Conservation (phyloP, 2,113 vertebrate species). For the zebrafish (Danio rerio) region GRCz12tu NC_133176.1:37869501-37870000, state of each 20-base stretch:
- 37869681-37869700: not conserved
- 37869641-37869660: slow-evolving; percentile 6
- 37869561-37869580: slow-evolving; percentile 42
- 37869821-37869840: not conserved
- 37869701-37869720: not conserved
- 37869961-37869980: too few relatives aligned
- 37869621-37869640: not conserved
- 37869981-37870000: too few relatives aligned
- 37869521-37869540: slow-evolving; percentile 43
- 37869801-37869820: slow-evolving; percentile 5
- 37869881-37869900: not conserved
- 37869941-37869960: not conserved
- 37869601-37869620: not conserved
- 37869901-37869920: not conserved
- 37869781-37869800: slow-evolving; percentile 26
- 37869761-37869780: slow-evolving; percentile 33
- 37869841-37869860: not conserved
- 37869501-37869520: slow-evolving; percentile 36
- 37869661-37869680: slow-evolving; percentile 19
- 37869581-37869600: not conserved
- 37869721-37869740: not conserved
- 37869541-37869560: slow-evolving; percentile 41
- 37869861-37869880: slow-evolving; percentile 17
- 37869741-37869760: not conserved
- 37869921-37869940: not conserved